These are phyloP conservation scores for Acanthisitta chloris DNA, from an alignment of 2,113 vertebrate species.

Conservation along the genomic window DNA sequence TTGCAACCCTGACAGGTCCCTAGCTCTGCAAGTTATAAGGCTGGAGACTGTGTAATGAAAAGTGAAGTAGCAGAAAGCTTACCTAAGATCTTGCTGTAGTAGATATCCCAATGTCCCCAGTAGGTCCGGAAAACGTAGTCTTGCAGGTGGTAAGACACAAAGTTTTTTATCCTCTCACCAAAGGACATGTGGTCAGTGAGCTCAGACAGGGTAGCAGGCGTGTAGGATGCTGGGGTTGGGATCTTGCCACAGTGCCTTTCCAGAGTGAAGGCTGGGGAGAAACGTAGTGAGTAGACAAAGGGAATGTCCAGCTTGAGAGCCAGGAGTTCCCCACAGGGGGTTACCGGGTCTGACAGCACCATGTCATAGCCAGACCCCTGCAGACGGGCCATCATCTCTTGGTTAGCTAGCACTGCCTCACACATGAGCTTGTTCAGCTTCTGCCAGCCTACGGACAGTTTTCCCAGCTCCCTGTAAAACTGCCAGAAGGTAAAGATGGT, in stretches of 20 bases:
- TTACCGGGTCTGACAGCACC: constrained; percentile 69
- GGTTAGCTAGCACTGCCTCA: constrained; percentile 46
- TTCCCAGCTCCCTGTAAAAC: constrained; percentile 68
- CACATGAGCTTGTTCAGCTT: constrained; percentile 65
- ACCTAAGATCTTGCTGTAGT: constrained; percentile 75
- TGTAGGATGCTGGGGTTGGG: constrained; percentile 70
- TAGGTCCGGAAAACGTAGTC: constrained; percentile 69
- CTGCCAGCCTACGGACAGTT: not conserved
- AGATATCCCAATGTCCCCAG: constrained; percentile 73
- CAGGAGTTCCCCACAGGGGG: constrained; percentile 72
- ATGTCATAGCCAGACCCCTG: constrained; percentile 55
- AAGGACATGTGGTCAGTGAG: constrained; percentile 76
- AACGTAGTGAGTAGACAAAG: constrained; percentile 71
- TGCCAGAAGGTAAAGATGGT: constrained; percentile 64
- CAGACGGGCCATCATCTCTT: constrained; percentile 69
- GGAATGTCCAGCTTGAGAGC: constrained; percentile 73
- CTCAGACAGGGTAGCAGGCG: constrained; percentile 68
- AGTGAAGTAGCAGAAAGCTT: constrained; percentile 36
- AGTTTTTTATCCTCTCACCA: constrained; percentile 72
- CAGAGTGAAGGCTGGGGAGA: constrained; percentile 71
- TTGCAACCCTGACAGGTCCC: fast-evolving
- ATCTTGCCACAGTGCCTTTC: constrained; percentile 76
- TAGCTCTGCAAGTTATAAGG: not conserved
- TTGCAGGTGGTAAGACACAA: constrained; percentile 69
- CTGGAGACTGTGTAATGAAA: not conserved